Evolutionary conservation across 2,888 invertebrate species (phyloP), one percentile per base, ranked within the genome.

Genomic region (Blomia tropicalis): DNA sequence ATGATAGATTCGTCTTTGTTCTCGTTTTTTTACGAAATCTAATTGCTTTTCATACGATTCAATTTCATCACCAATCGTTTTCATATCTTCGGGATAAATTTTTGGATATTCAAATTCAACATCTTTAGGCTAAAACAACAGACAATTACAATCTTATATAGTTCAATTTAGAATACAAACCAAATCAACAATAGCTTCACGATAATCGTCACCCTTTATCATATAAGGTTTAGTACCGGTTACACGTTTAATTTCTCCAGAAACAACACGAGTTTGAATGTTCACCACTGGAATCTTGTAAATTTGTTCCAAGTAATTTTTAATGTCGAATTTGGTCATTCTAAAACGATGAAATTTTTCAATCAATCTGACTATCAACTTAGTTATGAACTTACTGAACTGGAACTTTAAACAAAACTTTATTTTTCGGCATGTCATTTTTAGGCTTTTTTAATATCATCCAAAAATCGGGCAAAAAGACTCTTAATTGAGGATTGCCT

Each of bases 391-490:
- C 74, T 71, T 70, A 77, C 77, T 89, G 83, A 77, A 87, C 85
- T 7, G 93, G 90, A 69, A 90, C 88, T 58, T 85, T 80, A 75
- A 98, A 96, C 60, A 84, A 81, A 0, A 91, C 87, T 43, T 84
- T 75, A 77, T 95, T 89, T 54, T 81, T 78, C 2, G 87, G 87
- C 68, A 83, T 81, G 23, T 69, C 68, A 32, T 78, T 78, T 22
- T 74, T 67, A 1, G 88, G 83, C 61, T 82, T 79, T 0, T 95
- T 80, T 22, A 95, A 71, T 29, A 63, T 95, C 83, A 98, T 82
- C 90, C 91, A 96, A 76, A 96, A 96, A 73, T 95, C 90, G 0
- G 96, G 95, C 32, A 98, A 76, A 74, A 90, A 92, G 11, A 95
- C 80, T 64, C 95, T 78, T 32, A 89, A 76, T 72, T 95, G 95